Evolutionary conservation across 2,113 vertebrate genomes (phyloP), one percentile per base, ranked within the genome.

Genomic region (Columba livia): DNA sequence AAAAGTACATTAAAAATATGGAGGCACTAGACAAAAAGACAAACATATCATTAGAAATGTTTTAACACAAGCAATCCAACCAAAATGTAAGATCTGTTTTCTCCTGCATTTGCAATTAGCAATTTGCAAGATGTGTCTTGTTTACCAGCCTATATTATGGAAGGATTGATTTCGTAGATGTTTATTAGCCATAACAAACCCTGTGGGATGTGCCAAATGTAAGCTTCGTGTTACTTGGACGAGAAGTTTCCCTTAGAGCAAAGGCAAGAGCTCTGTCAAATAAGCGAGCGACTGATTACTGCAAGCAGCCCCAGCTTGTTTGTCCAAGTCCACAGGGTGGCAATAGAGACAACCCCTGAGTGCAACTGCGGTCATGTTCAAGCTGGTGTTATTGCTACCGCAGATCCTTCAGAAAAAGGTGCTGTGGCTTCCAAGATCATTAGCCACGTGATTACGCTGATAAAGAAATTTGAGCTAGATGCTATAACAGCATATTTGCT

Each of bases 261-360:
- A 19, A 47, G 58, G 18, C 50, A 57, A n/a, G 31, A 24, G 17
- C 32, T 69, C 50, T 11, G 3, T 9, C 5, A 5, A 80, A 36
- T 23, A 40, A 12, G 16, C 16, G 18, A 53, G 32, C 15, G n/a
- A 7, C 18, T 25, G 25, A 23, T 1, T 5, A 11, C 4, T 0
- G 4, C 36, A 31, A 28, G 42, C 40, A 38, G 31, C 23, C 9
- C 3, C n/a, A 47, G 0, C 15, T 28, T 34, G 2, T 31, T 34
- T 17, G n/a, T 48, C 78, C 42, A 20, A 66, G 42, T 94, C 96
- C 95, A 81, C 96, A 84, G 53, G 96, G 95, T 94, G 96, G 96
- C 95, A 92, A 96, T 74, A 36, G 5, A 94, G 89, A 31, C 91
- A 92, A 14, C 26, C 8, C 17, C 42, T 80, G 12, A 0, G 1